Base-by-base conservation (phyloP, 2,113 vertebrate genomes). In the Etheostoma cragini region DNA sequence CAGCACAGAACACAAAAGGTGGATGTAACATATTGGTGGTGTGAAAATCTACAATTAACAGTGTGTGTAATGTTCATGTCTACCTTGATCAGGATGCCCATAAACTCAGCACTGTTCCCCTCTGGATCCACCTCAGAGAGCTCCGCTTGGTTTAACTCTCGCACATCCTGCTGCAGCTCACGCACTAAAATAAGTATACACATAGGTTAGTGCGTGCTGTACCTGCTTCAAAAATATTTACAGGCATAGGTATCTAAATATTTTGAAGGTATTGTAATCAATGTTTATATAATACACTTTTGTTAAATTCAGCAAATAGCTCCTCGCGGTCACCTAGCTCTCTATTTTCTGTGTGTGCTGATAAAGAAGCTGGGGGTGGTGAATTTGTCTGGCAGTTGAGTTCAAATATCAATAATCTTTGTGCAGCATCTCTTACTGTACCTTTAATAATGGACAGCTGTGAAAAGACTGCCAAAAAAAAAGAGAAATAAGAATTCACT, bases 1-100 rank as follows among this genome's bases (percentile, higher is more conserved):
- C 19, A 74, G 8, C 49, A 54, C 0, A 62, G 13, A 62, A 33
- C 16, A 58, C 11, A 57, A 33, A 26, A 24, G 5, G 21, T 42
- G 45, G 61, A n/a, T 33, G 22, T 15, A 14, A 33, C 3, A 35
- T 38, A 6, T 24, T 0, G 0, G 4, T 17, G 5, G 33, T 45
- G 46, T 22, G 6, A 33, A 56, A 50, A 26, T 69, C 66, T 1
- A 21, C 7, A 42, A 30, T 19, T 47, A 19, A 73, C 8, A 30
- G 53, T 12, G 15, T 69, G 52, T 1, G 42, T 42, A 1, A 5
- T 52, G 22, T 58, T 24, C 16, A 38, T 42, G n/a, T 46, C 19
- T 71, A 93, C 93, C 91, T 97, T 98, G 91, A 99, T 99, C 64
- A 99, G 97, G 58, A 99, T 95, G 14, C 98, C 98, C 98, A 99